Base-by-base conservation (phyloP, 2,888 invertebrate genomes). In the Brachyptera risi region DNA sequence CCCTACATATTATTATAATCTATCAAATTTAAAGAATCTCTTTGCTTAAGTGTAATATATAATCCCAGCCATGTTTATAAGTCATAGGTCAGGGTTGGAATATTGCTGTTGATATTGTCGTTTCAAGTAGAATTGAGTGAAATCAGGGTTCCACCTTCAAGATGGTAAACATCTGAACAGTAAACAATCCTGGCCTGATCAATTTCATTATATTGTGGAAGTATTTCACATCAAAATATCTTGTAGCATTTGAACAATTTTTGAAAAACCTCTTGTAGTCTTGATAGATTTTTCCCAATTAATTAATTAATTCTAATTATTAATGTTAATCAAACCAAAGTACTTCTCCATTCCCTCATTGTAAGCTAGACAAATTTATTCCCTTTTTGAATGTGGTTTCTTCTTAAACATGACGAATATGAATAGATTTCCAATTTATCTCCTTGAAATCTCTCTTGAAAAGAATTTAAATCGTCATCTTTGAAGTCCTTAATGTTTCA, bases 381-480 rank as follows among this genome's bases (percentile, higher is more conserved):
- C 59, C 59, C 59, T 37, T 47, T 59, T 59, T 56, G 50, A 62
- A 63, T 63, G 56, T 63, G 54, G 35, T 54, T 21, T 54, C 54
- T 35, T 54, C 35, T 54, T 54, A 23, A 47, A 47, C 31, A 31
- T 44, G 44, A 44, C 11, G 37, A 23, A 19, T 54, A 17, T n/a
- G 23, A 31, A 35, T 54, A 37, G 54, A 35, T 31, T 54, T 26
- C 31, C 51, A 51, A 26, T 19, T 47, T 35, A 54, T 35, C 54
- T 54, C 54, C 54, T 37, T 54, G n/a, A 4, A 54, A 54, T 54
- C 54, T 54, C 54, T 54, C 54, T 54, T 51, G 26, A n/a, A n/a
- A 54, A 54, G 54, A 54, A 54, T 54, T 35, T 54, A 35, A 44
- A 44, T 44, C 9, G 21, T 21, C 17, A n/a, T n/a, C n/a, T n/a